Percentiles rank a stretch among this genome's conserved stretches.
These are phyloP conservation scores for Serripes groenlandicus DNA, from an alignment of 2,888 invertebrate species.

Conservation along the genomic window DNA sequence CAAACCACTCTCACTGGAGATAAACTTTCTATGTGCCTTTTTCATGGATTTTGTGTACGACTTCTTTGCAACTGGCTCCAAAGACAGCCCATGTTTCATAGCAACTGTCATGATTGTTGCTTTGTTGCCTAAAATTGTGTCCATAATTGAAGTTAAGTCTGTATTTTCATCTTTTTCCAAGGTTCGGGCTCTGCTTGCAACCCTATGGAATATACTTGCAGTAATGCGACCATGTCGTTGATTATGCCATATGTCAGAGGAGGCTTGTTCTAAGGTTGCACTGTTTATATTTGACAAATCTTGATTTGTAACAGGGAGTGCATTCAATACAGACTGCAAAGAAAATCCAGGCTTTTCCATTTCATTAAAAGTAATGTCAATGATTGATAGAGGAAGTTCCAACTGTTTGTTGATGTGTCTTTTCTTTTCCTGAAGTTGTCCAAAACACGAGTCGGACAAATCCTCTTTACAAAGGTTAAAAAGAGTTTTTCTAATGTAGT, in stretches of 20 bases:
- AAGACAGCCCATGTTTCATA: constrained; percentile 57
- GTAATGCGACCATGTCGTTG: constrained; percentile 36
- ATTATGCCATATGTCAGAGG: constrained; percentile 9
- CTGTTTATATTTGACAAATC: not conserved
- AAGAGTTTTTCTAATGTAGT: constrained; percentile 1
- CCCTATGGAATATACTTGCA: constrained; percentile 36
- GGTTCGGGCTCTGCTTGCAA: constrained; percentile 14
- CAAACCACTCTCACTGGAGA: constrained; percentile 31
- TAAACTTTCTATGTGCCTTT: constrained; percentile 39
- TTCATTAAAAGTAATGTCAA: not conserved
- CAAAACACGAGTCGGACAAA: constrained; percentile 22
- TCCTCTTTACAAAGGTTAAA: constrained; percentile 22
- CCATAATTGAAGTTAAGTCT: too few relatives aligned
- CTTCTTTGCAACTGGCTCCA: constrained; percentile 43
- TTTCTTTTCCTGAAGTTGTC: constrained; percentile 11
- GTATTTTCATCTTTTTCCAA: too few relatives aligned
- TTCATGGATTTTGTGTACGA: constrained; percentile 25
- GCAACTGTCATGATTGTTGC: constrained; percentile 22
- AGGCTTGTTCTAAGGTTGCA: constrained; percentile 15
- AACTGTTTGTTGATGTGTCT: not conserved
- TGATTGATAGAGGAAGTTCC: not conserved
- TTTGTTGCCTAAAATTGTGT: too few relatives aligned
- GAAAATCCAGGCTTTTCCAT: not conserved
- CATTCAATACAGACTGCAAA: not conserved
- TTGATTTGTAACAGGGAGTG: not conserved